Conservation (phyloP, 2,888 invertebrate genomes). For the Morpho helenor region DNA sequence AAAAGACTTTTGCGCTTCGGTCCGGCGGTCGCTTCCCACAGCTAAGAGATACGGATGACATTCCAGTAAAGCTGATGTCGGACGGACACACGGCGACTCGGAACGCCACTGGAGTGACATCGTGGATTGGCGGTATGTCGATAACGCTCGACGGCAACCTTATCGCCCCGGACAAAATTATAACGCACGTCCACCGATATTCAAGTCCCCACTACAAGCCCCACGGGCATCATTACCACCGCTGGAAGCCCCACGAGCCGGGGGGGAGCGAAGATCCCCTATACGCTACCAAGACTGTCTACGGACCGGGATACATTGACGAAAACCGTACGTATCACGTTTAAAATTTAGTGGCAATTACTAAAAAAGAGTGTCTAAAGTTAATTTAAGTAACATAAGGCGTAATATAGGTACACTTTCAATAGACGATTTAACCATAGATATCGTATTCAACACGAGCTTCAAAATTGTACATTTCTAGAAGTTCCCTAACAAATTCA, state of each 20-base stretch:
- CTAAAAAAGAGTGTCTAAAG: conserved; percentile 18
- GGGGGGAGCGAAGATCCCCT: conserved; percentile 74
- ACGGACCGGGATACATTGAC: conserved; percentile 75
- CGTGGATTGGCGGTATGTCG: conserved; percentile 78
- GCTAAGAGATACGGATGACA: conserved; percentile 76
- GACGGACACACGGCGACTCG: conserved; percentile 68
- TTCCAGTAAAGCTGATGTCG: conserved; percentile 78
- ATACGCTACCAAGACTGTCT: conserved; percentile 79
- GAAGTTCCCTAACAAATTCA: conserved; percentile 30
- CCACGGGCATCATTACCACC: conserved; percentile 71
- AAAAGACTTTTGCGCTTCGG: conserved; percentile 62
- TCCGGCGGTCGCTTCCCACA: conserved; percentile 59
- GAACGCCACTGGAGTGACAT: conserved; percentile 62
- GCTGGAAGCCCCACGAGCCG: conserved; percentile 69
- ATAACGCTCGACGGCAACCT: conserved; percentile 75
- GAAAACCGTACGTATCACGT: conserved; percentile 76
- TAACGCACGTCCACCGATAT: conserved; percentile 73
- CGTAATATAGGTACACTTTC: conserved; percentile 43
- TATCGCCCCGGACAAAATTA: conserved; percentile 73
- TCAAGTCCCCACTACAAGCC: conserved; percentile 75
- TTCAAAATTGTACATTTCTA: conserved; percentile 60
- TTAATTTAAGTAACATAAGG: conserved; percentile 3
- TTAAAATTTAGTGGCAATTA: conserved; percentile 40
- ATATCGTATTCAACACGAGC: conserved; percentile 72
- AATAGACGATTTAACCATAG: conserved; percentile 71